A percentile compares a stretch with the other conserved stretches of the same genome.
Conservation (phyloP, 2,888 invertebrate species). For the Polydrusus cervinus region DNA sequence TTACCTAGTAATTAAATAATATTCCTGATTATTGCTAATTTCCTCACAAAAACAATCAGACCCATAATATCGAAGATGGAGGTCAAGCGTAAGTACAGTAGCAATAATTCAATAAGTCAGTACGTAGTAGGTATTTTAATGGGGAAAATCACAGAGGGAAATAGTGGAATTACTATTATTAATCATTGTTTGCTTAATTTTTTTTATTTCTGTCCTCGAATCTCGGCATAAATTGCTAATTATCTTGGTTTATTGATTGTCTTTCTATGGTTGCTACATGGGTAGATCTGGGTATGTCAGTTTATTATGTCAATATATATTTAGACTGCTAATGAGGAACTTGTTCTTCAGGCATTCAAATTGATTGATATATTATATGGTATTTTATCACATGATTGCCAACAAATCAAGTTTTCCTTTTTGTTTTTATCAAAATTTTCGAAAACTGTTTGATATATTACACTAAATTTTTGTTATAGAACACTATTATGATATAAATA, state of each 20-base stretch:
- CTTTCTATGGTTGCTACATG: constrained; percentile 6
- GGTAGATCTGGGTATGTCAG: not conserved
- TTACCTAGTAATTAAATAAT: too few relatives aligned
- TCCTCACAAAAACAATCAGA: not conserved
- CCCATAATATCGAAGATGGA: not conserved
- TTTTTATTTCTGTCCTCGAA: not conserved
- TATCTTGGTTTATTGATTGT: not conserved
- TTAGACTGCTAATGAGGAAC: too few relatives aligned
- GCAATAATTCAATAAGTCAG: not conserved
- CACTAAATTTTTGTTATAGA: too few relatives aligned
- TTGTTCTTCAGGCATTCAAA: too few relatives aligned
- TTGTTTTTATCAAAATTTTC: too few relatives aligned
- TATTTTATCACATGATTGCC: too few relatives aligned
- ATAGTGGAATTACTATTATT: constrained; percentile 21
- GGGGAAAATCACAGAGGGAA: constrained; percentile 9
- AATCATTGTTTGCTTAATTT: not conserved
- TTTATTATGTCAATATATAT: not conserved
- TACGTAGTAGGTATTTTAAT: constrained; percentile 12
- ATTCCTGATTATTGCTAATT: too few relatives aligned
- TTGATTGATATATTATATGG: too few relatives aligned
- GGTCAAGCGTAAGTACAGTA: not conserved
- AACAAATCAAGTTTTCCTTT: too few relatives aligned
- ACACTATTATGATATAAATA: too few relatives aligned
- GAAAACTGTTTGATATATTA: too few relatives aligned
- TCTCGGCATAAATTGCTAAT: constrained; percentile 3